These are phyloP conservation scores for Acromyrmex charruanus DNA, from an alignment of 1,140 invertebrate species.

Conservation along the genomic window DNA sequence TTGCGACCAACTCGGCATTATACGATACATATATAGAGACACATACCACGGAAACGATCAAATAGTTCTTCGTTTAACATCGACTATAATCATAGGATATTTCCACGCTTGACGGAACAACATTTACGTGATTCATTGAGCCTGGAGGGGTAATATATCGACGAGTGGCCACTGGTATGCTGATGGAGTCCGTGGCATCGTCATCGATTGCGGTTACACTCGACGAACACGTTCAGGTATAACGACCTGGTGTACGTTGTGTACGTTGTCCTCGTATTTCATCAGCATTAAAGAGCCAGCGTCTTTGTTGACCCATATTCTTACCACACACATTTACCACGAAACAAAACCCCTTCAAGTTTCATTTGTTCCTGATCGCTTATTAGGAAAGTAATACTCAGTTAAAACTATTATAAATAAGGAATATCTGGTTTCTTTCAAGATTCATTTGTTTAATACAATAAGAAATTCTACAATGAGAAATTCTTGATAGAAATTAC, in stretches of 20 bases:
- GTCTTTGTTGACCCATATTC: constrained; percentile 44
- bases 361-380: not conserved
- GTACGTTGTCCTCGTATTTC: constrained; percentile 56
- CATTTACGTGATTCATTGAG: constrained; percentile 59
- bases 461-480: not conserved
- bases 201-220: constrained; percentile 64
- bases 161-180: constrained; percentile 54
- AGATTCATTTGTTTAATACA: not conserved
- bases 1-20: constrained; percentile 2
- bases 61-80: constrained; percentile 33
- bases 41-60: constrained; percentile 38
- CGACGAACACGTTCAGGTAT: constrained; percentile 41
- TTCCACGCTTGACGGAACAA: constrained; percentile 48
- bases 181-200: constrained; percentile 65
- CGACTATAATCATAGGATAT: constrained; percentile 45
- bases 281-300: constrained; percentile 49
- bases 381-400: not conserved
- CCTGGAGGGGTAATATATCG: constrained; percentile 46
- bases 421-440: not conserved
- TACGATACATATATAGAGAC: not conserved
- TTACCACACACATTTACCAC: constrained; percentile 2
- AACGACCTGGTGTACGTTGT: constrained; percentile 36
- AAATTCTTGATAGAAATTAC: constrained; percentile 9
- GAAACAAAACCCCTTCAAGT: not conserved
- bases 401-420: not conserved